Percentiles rank a stretch among this genome's conserved stretches.
Evolutionary conservation across 2,113 vertebrate genomes (phyloP).

Genomic region (Tringa solitaria): DNA sequence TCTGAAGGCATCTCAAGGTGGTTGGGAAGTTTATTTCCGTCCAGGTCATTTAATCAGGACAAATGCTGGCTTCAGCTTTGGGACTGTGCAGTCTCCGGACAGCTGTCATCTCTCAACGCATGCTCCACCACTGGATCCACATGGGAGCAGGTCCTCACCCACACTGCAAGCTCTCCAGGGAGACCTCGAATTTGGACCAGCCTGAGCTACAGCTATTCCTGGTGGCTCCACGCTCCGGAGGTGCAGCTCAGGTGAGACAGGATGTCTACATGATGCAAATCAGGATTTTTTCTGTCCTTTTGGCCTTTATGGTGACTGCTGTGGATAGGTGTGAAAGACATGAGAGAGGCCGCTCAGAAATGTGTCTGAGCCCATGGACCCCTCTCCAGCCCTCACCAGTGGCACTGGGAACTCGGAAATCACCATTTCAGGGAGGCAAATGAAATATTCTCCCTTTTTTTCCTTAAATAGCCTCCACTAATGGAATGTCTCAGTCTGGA

Average conservation of each 20-base stretch:
- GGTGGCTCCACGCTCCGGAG: accelerated
- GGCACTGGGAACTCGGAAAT: accelerated
- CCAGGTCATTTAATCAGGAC: background rate
- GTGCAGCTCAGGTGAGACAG: background rate
- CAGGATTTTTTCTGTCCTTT: background rate
- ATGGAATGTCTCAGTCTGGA: background rate
- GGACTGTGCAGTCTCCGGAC: background rate
- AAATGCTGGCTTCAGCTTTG: background rate
- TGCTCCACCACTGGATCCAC: background rate
- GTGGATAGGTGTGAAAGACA: background rate
- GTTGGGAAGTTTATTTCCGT: background rate
- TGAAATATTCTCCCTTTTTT: background rate
- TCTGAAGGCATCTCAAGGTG: background rate
- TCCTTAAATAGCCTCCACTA: background rate
- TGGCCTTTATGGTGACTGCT: accelerated
- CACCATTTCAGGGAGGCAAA: accelerated
- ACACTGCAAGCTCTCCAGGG: accelerated
- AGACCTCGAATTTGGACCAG: accelerated
- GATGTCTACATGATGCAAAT: accelerated
- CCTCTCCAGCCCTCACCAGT: background rate
- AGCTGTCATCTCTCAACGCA: background rate
- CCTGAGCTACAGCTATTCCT: background rate
- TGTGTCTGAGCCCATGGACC: background rate
- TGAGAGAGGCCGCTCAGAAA: background rate
- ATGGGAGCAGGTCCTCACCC: background rate